These are phyloP conservation scores for Parapsyche elsis DNA, from an alignment of 1,140 invertebrate species.

Conservation along the genomic window DNA sequence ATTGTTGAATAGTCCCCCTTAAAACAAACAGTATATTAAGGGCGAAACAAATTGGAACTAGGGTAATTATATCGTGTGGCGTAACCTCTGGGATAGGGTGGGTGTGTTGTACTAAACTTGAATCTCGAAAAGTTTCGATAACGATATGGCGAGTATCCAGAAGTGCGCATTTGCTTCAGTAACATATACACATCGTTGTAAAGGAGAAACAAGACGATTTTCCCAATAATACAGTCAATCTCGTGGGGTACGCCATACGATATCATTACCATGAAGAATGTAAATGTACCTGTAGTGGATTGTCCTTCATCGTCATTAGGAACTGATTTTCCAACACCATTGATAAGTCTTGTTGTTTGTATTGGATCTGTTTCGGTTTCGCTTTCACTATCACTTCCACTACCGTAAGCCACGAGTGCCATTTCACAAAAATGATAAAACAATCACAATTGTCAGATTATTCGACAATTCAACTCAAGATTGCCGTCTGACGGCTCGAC, in stretches of 20 bases:
- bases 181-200: too few species aligned
- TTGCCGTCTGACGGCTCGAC: too few species aligned
- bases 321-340: neutral
- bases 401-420: constrained; percentile 66
- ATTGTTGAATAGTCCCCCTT: constrained; percentile 57
- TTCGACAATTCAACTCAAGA: too few species aligned
- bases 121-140: too few species aligned
- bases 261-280: neutral
- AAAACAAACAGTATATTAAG: neutral
- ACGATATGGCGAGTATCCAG: too few species aligned
- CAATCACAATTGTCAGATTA: too few species aligned
- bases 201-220: neutral
- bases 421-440: too few species aligned
- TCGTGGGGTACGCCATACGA: neutral
- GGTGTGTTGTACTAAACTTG: neutral
- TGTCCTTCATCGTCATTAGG: neutral
- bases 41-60: neutral
- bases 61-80: neutral
- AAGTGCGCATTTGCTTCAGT: too few species aligned
- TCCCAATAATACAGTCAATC: neutral
- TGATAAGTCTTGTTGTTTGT: too few species aligned
- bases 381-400: constrained; percentile 64
- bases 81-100: too few species aligned
- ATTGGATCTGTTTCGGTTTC: neutral
- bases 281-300: neutral